A percentile compares a stretch with the other conserved stretches of the same genome.
phyloP scores from a whole-genome alignment of 1,140 invertebrate species.

The Triops cancriformis region DNA sequence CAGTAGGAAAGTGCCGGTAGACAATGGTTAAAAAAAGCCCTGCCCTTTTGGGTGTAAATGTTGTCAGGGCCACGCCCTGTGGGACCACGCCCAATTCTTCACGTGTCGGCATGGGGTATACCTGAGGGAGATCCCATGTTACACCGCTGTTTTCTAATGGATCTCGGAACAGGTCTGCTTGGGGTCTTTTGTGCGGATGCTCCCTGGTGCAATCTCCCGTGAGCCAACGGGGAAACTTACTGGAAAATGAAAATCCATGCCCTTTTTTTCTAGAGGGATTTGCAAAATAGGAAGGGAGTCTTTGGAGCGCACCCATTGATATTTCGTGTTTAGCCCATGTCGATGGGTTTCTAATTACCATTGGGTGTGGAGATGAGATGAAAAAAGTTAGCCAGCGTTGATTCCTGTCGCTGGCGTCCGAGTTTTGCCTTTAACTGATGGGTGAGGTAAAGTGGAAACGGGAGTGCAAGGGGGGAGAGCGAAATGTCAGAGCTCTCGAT shows the following conservation, averaged over 20 bases:
- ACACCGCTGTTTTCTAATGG: not conserved
- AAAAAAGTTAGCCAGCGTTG: not conserved
- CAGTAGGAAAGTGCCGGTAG: not conserved
- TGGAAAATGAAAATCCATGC: not conserved
- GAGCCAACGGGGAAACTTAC: not conserved
- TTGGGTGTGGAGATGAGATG: not conserved
- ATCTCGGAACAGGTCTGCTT: not conserved
- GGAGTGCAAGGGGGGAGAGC: not conserved
- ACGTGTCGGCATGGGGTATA: not conserved
- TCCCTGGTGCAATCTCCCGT: not conserved
- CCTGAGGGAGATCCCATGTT: not conserved
- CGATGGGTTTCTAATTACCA: not conserved
- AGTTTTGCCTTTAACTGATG: not conserved
- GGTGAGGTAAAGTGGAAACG: too few relatives aligned
- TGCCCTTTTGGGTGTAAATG: not conserved
- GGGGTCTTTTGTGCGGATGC: not conserved
- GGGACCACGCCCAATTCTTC: constrained; percentile 12
- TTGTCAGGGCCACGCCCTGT: not conserved
- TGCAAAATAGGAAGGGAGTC: not conserved
- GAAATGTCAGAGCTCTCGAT: not conserved
- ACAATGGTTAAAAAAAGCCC: not conserved
- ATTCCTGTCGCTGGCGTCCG: not conserved
- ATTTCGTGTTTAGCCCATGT: not conserved
- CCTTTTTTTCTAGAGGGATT: not conserved
- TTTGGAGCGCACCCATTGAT: not conserved